phyloP scores from a whole-genome alignment of 2,888 invertebrate genomes.

The Siphonodentalium dalli region DNA sequence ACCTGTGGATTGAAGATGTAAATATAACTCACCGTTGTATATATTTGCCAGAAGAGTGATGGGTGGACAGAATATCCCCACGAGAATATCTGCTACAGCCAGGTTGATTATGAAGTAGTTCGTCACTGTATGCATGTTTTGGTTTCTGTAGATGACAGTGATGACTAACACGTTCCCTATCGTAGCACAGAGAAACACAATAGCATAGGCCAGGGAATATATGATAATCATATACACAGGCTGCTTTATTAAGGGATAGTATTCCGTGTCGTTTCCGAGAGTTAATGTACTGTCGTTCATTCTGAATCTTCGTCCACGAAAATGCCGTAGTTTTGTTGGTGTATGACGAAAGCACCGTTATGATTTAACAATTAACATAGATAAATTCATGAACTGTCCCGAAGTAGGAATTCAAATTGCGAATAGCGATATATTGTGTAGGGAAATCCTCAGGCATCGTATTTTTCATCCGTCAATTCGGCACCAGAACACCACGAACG shows the following conservation, averaged over 20 bases:
- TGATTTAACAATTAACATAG: too few relatives aligned
- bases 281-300: too few relatives aligned
- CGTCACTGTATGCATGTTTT: slow-evolving; percentile 62
- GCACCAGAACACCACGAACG: too few relatives aligned
- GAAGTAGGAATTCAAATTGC: too few relatives aligned
- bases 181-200: slow-evolving; percentile 57
- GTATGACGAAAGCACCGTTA: too few relatives aligned
- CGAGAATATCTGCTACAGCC: slow-evolving; percentile 47
- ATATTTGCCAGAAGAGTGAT: slow-evolving; percentile 42
- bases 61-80: slow-evolving; percentile 40
- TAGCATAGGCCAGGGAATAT: slow-evolving; percentile 54
- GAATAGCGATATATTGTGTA: too few relatives aligned
- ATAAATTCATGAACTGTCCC: too few relatives aligned
- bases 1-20: too few relatives aligned
- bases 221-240: slow-evolving; percentile 40
- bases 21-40: slow-evolving; percentile 35
- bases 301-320: too few relatives aligned
- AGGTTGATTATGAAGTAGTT: slow-evolving; percentile 52
- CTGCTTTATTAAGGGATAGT: slow-evolving; percentile 34
- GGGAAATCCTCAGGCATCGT: too few relatives aligned
- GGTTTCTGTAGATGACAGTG: slow-evolving; percentile 55
- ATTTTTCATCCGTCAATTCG: too few relatives aligned
- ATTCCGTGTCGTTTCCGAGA: not conserved
- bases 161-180: slow-evolving; percentile 63
- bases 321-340: too few relatives aligned